Evolutionary conservation across 2,797 vertebrate genomes (phyloP).

Genomic region (Aselliscus stoliczkanus): DNA sequence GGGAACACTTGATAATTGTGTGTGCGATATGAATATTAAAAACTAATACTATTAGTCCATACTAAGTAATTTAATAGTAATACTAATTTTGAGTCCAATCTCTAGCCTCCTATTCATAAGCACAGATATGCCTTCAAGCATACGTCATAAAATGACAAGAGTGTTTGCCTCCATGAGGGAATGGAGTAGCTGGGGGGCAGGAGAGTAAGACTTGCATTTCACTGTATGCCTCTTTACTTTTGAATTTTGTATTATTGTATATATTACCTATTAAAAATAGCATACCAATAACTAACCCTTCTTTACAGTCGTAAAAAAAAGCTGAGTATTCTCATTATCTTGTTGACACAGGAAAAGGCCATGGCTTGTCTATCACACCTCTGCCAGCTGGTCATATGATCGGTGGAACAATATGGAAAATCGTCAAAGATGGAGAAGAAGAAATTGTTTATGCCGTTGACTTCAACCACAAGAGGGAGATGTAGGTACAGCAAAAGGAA

Average conservation of each 20-base stretch:
- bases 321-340: conserved; percentile 44
- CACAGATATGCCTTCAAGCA: not conserved
- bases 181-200: not conserved
- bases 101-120: not conserved
- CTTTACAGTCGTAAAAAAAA: not conserved
- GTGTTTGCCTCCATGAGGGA: not conserved
- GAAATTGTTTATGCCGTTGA: conserved; percentile 98
- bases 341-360: conserved; percentile 92
- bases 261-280: not conserved
- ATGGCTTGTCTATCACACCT: conserved; percentile 97
- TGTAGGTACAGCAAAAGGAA: conserved; percentile 83
- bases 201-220: not conserved
- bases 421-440: conserved; percentile 98
- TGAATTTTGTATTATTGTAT: not conserved
- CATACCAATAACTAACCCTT: conserved; percentile 13
- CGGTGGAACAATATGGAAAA: conserved; percentile 99
- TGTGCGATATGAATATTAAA: not conserved
- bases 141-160: not conserved
- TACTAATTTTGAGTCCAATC: not conserved
- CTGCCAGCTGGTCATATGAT: conserved; percentile 99
- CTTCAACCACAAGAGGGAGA: conserved; percentile 99
- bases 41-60: not conserved
- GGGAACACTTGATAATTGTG: not conserved
- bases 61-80: not conserved
- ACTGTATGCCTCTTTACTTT: not conserved